These are phyloP conservation scores for Pterostichus niger DNA, from an alignment of 2,888 invertebrate species.

Conservation along the genomic window DNA sequence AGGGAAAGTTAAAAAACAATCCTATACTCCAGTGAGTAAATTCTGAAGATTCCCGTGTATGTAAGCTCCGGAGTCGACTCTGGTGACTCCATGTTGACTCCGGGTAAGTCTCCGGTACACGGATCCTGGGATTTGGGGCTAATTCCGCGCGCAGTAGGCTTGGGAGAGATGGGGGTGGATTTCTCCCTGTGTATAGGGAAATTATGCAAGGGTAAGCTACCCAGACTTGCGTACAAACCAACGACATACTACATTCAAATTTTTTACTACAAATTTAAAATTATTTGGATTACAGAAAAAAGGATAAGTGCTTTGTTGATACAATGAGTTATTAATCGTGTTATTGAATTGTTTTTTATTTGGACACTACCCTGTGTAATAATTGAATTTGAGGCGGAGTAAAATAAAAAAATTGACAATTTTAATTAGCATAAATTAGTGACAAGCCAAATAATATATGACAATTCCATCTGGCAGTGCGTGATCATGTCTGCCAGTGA, in stretches of 20 bases:
- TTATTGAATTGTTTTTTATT: not conserved
- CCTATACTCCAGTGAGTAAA: too few relatives aligned
- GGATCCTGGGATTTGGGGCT: not conserved
- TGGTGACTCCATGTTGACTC: too few relatives aligned
- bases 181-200: too few relatives aligned
- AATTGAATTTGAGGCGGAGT: not conserved
- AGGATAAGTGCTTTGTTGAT: not conserved
- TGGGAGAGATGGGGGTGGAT: too few relatives aligned
- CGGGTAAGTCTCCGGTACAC: too few relatives aligned
- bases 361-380: not conserved
- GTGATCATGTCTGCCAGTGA: slow-evolving; percentile 3
- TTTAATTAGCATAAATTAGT: slow-evolving; percentile 17
- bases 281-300: too few relatives aligned
- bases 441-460: slow-evolving; percentile 10
- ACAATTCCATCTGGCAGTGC: slow-evolving; percentile 11
- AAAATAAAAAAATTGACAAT: not conserved
- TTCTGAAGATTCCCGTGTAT: too few relatives aligned
- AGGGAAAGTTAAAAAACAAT: not conserved
- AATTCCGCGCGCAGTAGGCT: slow-evolving; percentile 11
- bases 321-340: not conserved
- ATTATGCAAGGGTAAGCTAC: too few relatives aligned
- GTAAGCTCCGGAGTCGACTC: too few relatives aligned
- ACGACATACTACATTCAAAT: too few relatives aligned
- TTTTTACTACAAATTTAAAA: too few relatives aligned
- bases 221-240: too few relatives aligned